Conservation (phyloP, 1,140 invertebrate species). For the Drosophila repleta region DNA sequence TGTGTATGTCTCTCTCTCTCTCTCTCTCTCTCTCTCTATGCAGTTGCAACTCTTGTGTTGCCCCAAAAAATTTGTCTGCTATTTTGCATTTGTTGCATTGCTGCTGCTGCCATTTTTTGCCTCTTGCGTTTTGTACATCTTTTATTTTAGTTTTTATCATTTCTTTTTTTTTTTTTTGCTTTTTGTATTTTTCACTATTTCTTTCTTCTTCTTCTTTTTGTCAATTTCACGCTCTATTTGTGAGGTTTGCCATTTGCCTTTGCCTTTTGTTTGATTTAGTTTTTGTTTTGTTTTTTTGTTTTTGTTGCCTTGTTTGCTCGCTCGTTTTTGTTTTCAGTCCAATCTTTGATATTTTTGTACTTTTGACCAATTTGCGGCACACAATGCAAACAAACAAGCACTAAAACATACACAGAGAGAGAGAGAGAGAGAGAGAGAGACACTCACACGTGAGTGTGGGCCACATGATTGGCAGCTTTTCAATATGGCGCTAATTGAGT, state of each 20-base stretch:
- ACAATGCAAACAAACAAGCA: conserved; percentile 74
- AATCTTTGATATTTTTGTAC: conserved; percentile 81
- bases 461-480: conserved; percentile 79
- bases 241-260: conserved; percentile 78
- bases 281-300: conserved; percentile 19
- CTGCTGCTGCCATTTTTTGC: conserved; percentile 20
- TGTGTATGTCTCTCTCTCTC: too few species aligned
- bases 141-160: conserved; percentile 19
- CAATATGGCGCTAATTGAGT: conserved; percentile 82
- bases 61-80: conserved; percentile 43
- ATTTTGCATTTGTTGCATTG: conserved; percentile 50
- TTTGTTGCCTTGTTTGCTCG: conserved; percentile 12
- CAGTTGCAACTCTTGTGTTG: conserved; percentile 30
- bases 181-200: too few species aligned
- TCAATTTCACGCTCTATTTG: conserved; percentile 81
- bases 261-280: conserved; percentile 50
- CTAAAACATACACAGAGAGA: conserved; percentile 23
- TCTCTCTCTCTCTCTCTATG: conserved; percentile 8
- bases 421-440: too few species aligned
- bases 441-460: conserved; percentile 20
- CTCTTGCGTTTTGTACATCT: conserved; percentile 16
- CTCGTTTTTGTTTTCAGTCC: conserved; percentile 43
- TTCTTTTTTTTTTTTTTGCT: conserved; percentile 13
- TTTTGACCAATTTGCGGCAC: conserved; percentile 80
- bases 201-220: conserved; percentile 57